A percentile compares a stretch with the other conserved stretches of the same genome.
Evolutionary conservation across 2,113 vertebrate genomes (phyloP).

Genomic region (Rhizomys pruinosus): DNA sequence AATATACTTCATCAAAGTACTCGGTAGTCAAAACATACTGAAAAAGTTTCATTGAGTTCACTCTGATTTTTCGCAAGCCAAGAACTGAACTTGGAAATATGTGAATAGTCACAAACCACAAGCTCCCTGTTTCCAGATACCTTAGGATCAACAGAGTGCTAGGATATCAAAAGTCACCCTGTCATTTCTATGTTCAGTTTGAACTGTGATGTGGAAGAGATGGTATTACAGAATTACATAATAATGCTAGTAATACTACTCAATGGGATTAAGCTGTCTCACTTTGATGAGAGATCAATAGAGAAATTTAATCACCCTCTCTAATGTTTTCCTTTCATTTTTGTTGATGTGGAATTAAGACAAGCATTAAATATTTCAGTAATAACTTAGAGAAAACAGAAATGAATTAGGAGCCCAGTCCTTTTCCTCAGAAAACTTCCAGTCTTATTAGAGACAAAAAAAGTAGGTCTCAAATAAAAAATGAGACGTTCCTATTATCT

Average conservation of each 20-base stretch:
- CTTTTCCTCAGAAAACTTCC: constrained; percentile 44
- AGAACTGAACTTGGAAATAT: constrained; percentile 43
- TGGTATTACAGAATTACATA: constrained; percentile 49
- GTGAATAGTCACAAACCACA: constrained; percentile 10
- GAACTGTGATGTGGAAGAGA: neutral
- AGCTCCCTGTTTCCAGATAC: constrained; percentile 20
- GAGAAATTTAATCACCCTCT: constrained; percentile 50
- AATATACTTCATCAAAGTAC: constrained; percentile 47
- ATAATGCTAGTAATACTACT: constrained; percentile 34
- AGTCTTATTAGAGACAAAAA: constrained; percentile 54
- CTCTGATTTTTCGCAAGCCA: constrained; percentile 54
- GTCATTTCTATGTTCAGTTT: constrained; percentile 44
- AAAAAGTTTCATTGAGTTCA: constrained; percentile 38
- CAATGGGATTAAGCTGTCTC: constrained; percentile 32
- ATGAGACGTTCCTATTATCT: constrained; percentile 50
- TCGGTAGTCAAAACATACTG: constrained; percentile 35
- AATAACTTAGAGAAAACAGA: constrained; percentile 46
- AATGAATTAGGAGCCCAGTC: neutral
- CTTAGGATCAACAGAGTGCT: constrained; percentile 41
- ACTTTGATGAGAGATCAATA: constrained; percentile 33
- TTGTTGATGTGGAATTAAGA: constrained; percentile 29
- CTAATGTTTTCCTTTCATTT: constrained; percentile 57
- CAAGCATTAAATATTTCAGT: constrained; percentile 32
- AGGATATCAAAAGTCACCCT: constrained; percentile 3
- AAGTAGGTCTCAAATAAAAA: constrained; percentile 41